Conservation (phyloP, 2,888 invertebrate genomes). For the Parochlus steinenii region DNA sequence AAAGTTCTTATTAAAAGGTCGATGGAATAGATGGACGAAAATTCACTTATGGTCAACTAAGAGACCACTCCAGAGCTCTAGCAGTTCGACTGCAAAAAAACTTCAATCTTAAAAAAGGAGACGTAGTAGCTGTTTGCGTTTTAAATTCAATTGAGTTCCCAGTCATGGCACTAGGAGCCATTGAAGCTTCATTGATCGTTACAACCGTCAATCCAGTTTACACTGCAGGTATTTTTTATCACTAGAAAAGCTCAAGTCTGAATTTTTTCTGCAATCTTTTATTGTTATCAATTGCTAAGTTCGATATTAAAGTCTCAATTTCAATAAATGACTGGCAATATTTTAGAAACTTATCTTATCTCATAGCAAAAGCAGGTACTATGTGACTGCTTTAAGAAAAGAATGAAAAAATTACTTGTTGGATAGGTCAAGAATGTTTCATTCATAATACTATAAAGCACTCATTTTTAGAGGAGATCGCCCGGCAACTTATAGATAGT, state of each 20-base stretch:
- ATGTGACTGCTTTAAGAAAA: no score
- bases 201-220: slow-evolving; percentile 63
- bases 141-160: slow-evolving; percentile 65
- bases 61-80: slow-evolving; percentile 45
- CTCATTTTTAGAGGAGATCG: slow-evolving; percentile 48
- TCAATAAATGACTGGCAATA: no score
- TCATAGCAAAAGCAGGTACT: no score
- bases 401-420: no score
- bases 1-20: no score
- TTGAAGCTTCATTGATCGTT: slow-evolving; percentile 50
- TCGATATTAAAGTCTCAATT: no score
- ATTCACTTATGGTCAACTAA: slow-evolving; percentile 51
- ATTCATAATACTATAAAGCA: no score
- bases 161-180: slow-evolving; percentile 43
- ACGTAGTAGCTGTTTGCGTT: slow-evolving; percentile 50
- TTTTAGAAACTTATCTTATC: no score
- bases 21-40: slow-evolving; percentile 54
- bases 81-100: slow-evolving; percentile 47
- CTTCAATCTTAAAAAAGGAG: slow-evolving; percentile 45
- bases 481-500: slow-evolving; percentile 42
- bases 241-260: no score
- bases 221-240: slow-evolving; percentile 39
- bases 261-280: no score
- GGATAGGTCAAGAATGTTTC: no score
- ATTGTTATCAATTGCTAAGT: no score